Base-by-base conservation (phyloP, 2,888 invertebrate genomes). In the Panzeria rudis region DNA sequence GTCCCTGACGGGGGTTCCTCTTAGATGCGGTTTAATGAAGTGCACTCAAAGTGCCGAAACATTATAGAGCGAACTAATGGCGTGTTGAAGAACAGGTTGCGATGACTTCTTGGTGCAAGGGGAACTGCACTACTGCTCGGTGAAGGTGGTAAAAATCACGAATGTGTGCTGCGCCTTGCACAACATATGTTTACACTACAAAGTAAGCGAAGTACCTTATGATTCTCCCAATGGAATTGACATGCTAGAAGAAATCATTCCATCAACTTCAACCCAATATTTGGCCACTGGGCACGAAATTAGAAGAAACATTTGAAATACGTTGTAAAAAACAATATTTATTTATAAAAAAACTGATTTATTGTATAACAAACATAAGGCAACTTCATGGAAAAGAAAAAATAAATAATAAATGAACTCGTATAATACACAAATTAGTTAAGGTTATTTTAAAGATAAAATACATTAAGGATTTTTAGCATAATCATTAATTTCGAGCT, bases 31-130 rank as follows among this genome's bases (percentile, higher is more conserved):
- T 84, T 80, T 20, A 76, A 73, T 52, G 66, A 77, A 52, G 68
- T 72, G 11, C 78, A 85, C 41, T 56, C 76, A 73, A 72, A 62
- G 15, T 69, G 69, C 32, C 82, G 82, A 4, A 82, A 86, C 50
- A 71, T 79, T 11, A 82, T 86, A 59, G 79, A 82, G 20, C 66
- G 72, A 15, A 76, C 71, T 1, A 86, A 76, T 50, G 79, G 83
- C 0, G 77, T 83, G 1, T 66, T 83, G 20, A 82, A 76, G 29
- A 64, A 66, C 44, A 32, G 76, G 35, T 86, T 79, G 72, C 17
- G 75, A 29, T 76, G 79, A 25, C 82, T 75, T 62, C 54, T 85
- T n/a, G 77, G 66, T 66, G 84, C 79, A 17, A 77, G 62, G 52
- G 64, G n/a, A 83, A 32, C 25, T 83, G 11, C 71, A 77, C 25